phyloP scores from a whole-genome alignment of 2,797 vertebrate species.

The Neopelma chrysocephalum region DNA sequence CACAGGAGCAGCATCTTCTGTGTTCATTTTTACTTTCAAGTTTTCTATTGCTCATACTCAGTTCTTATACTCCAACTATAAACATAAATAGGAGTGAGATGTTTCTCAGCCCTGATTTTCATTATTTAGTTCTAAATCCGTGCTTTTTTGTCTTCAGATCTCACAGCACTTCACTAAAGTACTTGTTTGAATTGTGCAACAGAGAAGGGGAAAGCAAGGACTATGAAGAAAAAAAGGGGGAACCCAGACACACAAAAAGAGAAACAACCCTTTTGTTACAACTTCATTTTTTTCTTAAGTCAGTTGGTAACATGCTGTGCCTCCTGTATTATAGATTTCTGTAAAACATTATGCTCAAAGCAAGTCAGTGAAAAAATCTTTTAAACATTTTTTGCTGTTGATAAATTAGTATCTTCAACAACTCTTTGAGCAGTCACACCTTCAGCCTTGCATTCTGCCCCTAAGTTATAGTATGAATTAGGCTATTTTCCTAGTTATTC shows the following conservation, averaged over 20 bases:
- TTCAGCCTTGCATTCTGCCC: not conserved
- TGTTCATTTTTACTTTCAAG: not conserved
- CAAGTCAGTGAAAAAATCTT: not conserved
- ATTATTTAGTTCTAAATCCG: not conserved
- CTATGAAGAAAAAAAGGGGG: accelerated
- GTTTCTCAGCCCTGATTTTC: not conserved
- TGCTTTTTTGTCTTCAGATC: not conserved
- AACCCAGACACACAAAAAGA: not conserved
- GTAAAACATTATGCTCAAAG: not conserved
- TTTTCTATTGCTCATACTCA: not conserved
- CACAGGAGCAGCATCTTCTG: not conserved
- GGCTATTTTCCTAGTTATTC: not conserved
- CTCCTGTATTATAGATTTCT: not conserved
- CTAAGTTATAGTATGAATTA: not conserved
- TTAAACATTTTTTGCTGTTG: not conserved
- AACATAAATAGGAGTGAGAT: not conserved
- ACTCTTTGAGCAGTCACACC: not conserved
- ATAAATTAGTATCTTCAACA: not conserved
- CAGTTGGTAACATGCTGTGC: not conserved
- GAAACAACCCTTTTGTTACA: not conserved
- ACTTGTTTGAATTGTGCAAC: not conserved
- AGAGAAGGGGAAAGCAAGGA: not conserved
- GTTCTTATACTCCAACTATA: not conserved
- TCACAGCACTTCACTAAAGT: not conserved
- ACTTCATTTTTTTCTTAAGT: not conserved